phyloP scores from a whole-genome alignment of 2,888 invertebrate genomes.

The Tetragonisca angustula region DNA sequence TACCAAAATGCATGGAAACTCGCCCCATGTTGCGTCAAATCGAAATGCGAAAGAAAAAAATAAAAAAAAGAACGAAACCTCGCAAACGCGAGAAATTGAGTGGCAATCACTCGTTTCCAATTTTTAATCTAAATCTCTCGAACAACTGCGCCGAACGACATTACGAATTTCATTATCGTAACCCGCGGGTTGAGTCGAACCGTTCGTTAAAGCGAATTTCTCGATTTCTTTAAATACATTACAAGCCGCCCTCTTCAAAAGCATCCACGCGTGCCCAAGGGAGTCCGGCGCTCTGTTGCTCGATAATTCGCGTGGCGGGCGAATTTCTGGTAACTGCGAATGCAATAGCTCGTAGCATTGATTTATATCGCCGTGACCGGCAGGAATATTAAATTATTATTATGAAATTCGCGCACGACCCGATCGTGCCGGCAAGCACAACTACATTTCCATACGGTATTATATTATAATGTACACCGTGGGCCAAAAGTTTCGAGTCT shows the following conservation, averaged over 20 bases:
- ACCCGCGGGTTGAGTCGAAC: not conserved
- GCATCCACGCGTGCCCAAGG: not conserved
- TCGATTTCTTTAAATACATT: not conserved
- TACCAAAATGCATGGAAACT: too few relatives aligned
- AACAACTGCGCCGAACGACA: not conserved
- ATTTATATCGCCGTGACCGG: constrained; percentile 37
- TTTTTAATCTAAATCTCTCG: not conserved
- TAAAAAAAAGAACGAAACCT: too few relatives aligned
- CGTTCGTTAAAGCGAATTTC: not conserved
- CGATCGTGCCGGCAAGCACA: too few relatives aligned
- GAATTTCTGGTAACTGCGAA: constrained; percentile 23
- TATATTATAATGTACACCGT: not conserved
- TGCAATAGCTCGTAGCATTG: constrained; percentile 25
- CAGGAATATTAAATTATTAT: constrained; percentile 48
- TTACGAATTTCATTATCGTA: not conserved
- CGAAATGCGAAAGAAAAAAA: too few relatives aligned
- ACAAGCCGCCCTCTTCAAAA: not conserved
- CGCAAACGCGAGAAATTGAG: not conserved
- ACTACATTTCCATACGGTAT: not conserved
- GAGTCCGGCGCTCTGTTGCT: not conserved
- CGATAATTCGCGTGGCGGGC: constrained; percentile 20
- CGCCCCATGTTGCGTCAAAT: too few relatives aligned
- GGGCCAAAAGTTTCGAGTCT: not conserved
- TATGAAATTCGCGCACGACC: constrained; percentile 26
- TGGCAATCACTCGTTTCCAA: not conserved